Evolutionary conservation across 1,140 invertebrate species (phyloP), one percentile per base, ranked within the genome.

Genomic region (Drosophila willistoni): DNA sequence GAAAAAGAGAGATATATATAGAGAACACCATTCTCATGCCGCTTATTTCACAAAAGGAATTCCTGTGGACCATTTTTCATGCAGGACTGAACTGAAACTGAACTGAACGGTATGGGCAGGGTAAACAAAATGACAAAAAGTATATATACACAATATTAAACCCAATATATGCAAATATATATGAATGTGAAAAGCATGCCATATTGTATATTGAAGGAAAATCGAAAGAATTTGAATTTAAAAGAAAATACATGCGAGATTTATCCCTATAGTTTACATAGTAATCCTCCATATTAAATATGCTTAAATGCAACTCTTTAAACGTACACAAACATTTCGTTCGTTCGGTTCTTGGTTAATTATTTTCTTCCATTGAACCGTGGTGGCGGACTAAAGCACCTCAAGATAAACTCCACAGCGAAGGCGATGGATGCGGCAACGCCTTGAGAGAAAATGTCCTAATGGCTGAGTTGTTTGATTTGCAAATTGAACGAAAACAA

Each of bases 401-500:
- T 51, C 44, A 51, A 51, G 17, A 51, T 22, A 51, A 51, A 22
- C 44, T 51, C 44, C 14, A 51, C 36, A 13, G 12, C 17, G 19
- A 12, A 10, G 17, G 10, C 17, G 14, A 9, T 10, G 14, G 9
- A 17, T 17, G 19, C 19, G 17, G 17, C 44, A 22, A 51, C 17
- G 44, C 44, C 44, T 51, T 51, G 17, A 51, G 44, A 22, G 44
- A 51, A 51, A 51, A 51, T 51, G 44, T 51, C 44, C 44, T 51
- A 51, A 51, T 51, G 44, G 44, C 44, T 51, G 29, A 17, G 55
- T 57, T 59, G 56, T 59, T 59, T 59, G 56, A 59, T 59, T 59
- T 59, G 56, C 25, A 59, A 59, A 59, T 59, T 59, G 25, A 59
- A 59, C 56, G 33, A 59, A 59, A 59, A 59, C 56, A 59, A 59